Percentiles rank a stretch among this genome's conserved stretches.
Evolutionary conservation across 2,797 vertebrate species (phyloP).

Genomic region (Tragelaphus eurycerus): DNA sequence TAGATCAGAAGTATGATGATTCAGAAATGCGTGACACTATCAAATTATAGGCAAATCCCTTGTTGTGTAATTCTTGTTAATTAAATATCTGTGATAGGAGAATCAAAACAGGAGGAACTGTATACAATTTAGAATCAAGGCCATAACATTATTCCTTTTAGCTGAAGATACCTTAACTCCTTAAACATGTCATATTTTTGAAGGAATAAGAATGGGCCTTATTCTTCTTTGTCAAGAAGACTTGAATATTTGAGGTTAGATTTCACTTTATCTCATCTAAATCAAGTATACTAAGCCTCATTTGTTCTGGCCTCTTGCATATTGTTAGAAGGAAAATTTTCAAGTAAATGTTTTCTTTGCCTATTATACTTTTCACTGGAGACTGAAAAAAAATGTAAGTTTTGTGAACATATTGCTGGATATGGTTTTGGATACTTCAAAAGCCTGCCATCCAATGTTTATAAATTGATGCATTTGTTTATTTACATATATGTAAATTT

Average conservation of each 20-base stretch:
- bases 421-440: neutral
- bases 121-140: conserved; percentile 28
- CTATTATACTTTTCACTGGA: neutral
- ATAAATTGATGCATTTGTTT: neutral
- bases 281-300: neutral
- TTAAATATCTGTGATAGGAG: conserved; percentile 52
- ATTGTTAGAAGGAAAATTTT: neutral
- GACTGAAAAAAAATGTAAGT: neutral
- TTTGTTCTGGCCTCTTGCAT: neutral
- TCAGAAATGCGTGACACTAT: conserved; percentile 59
- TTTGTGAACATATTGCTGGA: neutral
- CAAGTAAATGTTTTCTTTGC: neutral
- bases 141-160: neutral
- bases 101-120: conserved; percentile 46
- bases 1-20: conserved; percentile 58
- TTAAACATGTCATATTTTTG: neutral
- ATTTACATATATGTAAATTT: neutral
- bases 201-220: neutral
- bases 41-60: conserved; percentile 59
- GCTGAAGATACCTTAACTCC: neutral
- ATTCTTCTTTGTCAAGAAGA: neutral
- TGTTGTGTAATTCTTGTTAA: conserved; percentile 58
- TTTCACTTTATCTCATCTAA: conserved; percentile 28
- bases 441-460: neutral
- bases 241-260: conserved; percentile 5